These are phyloP conservation scores for Podarcis cretensis DNA, from an alignment of 2,113 vertebrate genomes.

Conservation along the genomic window DNA sequence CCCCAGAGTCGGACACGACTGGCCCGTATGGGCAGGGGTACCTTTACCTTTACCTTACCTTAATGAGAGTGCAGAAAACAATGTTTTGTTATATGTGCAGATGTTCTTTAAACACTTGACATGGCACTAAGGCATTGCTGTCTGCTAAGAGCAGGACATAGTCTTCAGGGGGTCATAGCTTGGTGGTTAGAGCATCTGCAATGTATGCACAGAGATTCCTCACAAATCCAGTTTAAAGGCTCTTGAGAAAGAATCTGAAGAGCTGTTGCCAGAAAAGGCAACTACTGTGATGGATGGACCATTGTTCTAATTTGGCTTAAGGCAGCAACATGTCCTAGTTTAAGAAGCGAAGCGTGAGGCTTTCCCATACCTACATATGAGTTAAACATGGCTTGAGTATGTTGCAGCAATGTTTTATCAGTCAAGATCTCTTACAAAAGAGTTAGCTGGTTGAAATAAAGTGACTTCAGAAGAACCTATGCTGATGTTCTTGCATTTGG, in stretches of 20 bases:
- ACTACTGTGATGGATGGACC: background rate
- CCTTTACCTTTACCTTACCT: too few relatives aligned
- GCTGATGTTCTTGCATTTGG: background rate
- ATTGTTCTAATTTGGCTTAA: background rate
- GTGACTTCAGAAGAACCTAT: background rate
- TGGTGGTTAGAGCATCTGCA: background rate
- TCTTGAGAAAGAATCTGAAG: background rate
- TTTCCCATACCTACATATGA: too few relatives aligned
- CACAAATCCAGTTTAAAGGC: background rate
- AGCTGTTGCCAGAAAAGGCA: background rate
- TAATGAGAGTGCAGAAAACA: background rate
- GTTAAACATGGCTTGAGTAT: too few relatives aligned
- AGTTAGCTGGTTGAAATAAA: background rate
- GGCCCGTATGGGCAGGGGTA: too few relatives aligned
- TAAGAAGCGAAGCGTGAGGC: too few relatives aligned
- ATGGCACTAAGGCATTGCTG: background rate
- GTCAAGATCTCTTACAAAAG: background rate
- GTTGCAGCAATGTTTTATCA: background rate
- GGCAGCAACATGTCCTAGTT: background rate
- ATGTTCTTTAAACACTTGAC: background rate
- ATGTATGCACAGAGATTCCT: background rate
- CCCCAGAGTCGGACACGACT: too few relatives aligned
- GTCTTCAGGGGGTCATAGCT: background rate
- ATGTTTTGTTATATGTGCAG: background rate
- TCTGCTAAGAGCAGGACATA: background rate